Conservation (phyloP, 2,888 invertebrate genomes). For the Xestia rhomboidea region DNA sequence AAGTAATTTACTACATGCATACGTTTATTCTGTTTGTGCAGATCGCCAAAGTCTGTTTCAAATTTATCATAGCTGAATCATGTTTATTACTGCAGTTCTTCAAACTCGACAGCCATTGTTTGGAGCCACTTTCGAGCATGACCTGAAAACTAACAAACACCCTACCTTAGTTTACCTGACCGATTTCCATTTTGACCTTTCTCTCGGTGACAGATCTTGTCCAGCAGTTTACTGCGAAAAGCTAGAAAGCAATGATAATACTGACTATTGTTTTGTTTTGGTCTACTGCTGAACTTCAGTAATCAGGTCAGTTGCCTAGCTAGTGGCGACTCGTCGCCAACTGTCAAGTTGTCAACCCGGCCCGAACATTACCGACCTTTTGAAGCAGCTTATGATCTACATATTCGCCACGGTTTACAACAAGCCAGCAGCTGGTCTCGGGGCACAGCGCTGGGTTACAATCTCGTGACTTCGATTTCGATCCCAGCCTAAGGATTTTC, state of each 20-base stretch:
- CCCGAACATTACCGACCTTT: too few relatives aligned
- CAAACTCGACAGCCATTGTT: neutral
- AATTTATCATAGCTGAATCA: neutral
- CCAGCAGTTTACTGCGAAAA: neutral
- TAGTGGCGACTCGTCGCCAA: too few relatives aligned
- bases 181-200: neutral
- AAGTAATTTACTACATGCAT: too few relatives aligned
- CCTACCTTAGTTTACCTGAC: neutral
- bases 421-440: too few relatives aligned
- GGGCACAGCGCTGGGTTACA: too few relatives aligned
- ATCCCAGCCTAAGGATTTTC: too few relatives aligned
- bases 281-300: neutral
- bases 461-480: too few relatives aligned
- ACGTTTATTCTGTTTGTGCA: neutral
- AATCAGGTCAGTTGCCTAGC: conserved; percentile 5
- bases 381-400: too few relatives aligned
- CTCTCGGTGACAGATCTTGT: neutral
- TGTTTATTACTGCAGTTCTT: neutral
- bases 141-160: neutral
- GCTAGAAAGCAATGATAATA: neutral
- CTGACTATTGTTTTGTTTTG: neutral
- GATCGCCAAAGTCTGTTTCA: neutral
- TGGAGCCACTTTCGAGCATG: neutral
- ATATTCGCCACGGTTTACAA: too few relatives aligned
- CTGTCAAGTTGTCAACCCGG: too few relatives aligned